Conservation (phyloP, 1,140 invertebrate species). For the Brachionus asplanchnoidis region DNA sequence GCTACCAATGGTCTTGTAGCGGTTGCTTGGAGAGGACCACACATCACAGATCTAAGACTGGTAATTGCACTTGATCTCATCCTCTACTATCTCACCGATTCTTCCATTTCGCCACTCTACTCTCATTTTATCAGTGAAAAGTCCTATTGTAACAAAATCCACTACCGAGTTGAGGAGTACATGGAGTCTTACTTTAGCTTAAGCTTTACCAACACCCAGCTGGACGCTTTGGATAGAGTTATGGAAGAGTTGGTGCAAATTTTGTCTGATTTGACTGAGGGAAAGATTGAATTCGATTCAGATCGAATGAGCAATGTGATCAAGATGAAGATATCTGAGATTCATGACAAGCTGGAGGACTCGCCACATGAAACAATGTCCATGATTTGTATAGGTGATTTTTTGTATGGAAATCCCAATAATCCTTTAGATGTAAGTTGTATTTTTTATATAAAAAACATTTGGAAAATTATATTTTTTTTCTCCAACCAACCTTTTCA, state of each 20-base stretch:
- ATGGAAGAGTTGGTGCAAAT: slow-evolving; percentile 37
- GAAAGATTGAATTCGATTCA: background rate
- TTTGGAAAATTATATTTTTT: too few species aligned
- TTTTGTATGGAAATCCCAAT: slow-evolving; percentile 67
- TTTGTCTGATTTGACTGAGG: background rate
- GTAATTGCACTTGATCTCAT: slow-evolving; percentile 66
- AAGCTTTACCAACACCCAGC: slow-evolving; percentile 63
- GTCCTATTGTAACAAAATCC: slow-evolving; percentile 67
- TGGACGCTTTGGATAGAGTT: slow-evolving; percentile 63
- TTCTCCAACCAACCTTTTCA: too few species aligned
- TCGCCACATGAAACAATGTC: slow-evolving; percentile 70
- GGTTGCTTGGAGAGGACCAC: slow-evolving; percentile 76
- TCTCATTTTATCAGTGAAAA: slow-evolving; percentile 74
- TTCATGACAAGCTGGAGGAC: slow-evolving; percentile 62
- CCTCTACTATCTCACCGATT: slow-evolving; percentile 76
- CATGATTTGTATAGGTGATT: slow-evolving; percentile 71
- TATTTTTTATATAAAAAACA: too few species aligned
- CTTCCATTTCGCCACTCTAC: slow-evolving; percentile 74
- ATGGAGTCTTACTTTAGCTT: background rate
- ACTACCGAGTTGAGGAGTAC: slow-evolving; percentile 29
- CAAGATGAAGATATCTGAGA: slow-evolving; percentile 47
- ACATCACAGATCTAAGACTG: slow-evolving; percentile 52
- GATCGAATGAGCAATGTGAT: slow-evolving; percentile 42
- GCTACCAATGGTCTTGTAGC: slow-evolving; percentile 67
- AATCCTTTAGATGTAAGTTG: slow-evolving; percentile 57